Conservation (phyloP, 2,113 vertebrate species). For the Centropristis striata region DNA sequence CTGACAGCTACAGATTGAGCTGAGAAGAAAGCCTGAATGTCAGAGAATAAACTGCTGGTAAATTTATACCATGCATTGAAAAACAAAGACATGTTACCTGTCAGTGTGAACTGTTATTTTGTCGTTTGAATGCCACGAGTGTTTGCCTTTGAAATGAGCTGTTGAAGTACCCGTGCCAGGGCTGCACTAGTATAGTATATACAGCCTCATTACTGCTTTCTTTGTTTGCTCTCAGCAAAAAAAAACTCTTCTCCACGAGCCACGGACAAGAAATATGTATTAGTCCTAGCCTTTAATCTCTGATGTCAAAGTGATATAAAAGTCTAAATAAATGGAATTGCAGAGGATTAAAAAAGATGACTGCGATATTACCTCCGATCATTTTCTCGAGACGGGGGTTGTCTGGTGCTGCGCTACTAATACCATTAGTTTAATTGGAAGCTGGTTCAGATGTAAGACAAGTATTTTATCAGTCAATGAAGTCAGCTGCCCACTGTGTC, state of each 20-base stretch:
- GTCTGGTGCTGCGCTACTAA: constrained; percentile 16
- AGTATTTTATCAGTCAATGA: constrained; percentile 63
- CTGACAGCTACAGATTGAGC: constrained; percentile 15
- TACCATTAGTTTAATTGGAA: constrained; percentile 61
- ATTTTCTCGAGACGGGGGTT: constrained; percentile 15
- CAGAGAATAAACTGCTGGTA: not conserved
- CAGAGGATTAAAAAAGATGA: constrained; percentile 45
- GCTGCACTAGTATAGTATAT: constrained; percentile 12
- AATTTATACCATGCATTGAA: not conserved
- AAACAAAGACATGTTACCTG: not conserved
- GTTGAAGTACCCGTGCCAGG: not conserved
- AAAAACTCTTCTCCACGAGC: not conserved
- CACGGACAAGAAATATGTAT: constrained; percentile 45
- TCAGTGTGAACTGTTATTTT: constrained; percentile 3
- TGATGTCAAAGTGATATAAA: constrained; percentile 38
- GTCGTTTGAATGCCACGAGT: not conserved
- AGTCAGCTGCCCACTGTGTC: constrained; percentile 47
- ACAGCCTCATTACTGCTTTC: constrained; percentile 7
- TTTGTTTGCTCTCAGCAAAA: constrained; percentile 24
- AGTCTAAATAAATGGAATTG: constrained; percentile 47
- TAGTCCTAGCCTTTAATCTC: constrained; percentile 32
- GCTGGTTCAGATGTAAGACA: constrained; percentile 51
- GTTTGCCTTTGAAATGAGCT: constrained; percentile 36
- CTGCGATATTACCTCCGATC: constrained; percentile 40
- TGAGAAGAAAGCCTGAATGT: not conserved